phyloP scores from a whole-genome alignment of 1,140 invertebrate genomes.

The Drosophila auraria region DNA sequence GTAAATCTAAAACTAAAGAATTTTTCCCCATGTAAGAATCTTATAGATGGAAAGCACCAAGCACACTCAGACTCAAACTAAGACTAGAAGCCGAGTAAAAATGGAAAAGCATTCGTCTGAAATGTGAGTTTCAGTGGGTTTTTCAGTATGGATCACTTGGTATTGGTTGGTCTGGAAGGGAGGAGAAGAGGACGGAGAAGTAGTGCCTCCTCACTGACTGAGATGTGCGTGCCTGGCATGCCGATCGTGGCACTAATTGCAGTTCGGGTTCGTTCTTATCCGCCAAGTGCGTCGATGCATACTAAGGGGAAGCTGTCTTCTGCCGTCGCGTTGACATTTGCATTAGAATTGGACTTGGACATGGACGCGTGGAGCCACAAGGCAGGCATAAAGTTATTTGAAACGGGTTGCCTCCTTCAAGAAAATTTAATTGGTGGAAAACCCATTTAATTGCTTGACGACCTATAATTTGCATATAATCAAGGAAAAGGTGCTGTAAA shows the following conservation, averaged over 20 bases:
- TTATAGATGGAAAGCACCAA: slow-evolving; percentile 17
- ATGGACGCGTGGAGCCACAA: slow-evolving; percentile 8
- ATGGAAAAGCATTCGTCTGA: slow-evolving; percentile 5
- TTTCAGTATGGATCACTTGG: slow-evolving; percentile 8
- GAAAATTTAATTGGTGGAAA: slow-evolving; percentile 14
- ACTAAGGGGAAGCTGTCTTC: slow-evolving; percentile 40
- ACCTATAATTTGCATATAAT: slow-evolving; percentile 2
- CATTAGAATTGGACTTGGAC: slow-evolving; percentile 28
- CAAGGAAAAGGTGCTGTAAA: too few species aligned
- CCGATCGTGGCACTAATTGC: slow-evolving; percentile 71
- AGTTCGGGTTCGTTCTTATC: slow-evolving; percentile 51
- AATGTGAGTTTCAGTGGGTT: slow-evolving; percentile 13
- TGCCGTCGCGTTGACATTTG: slow-evolving; percentile 38
- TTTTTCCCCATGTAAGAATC: slow-evolving; percentile 16
- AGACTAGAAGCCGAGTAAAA: not conserved
- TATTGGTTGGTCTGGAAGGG: slow-evolving; percentile 14
- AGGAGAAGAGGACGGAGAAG: slow-evolving; percentile 27
- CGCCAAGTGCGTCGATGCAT: slow-evolving; percentile 52
- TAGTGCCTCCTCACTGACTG: slow-evolving; percentile 39
- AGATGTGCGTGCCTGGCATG: slow-evolving; percentile 67
- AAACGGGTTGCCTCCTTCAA: slow-evolving; percentile 12
- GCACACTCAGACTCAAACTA: not conserved
- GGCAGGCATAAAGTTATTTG: slow-evolving; percentile 14
- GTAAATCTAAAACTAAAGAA: not conserved
- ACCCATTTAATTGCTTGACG: slow-evolving; percentile 16